A percentile compares a stretch with the other conserved stretches of the same genome.
Evolutionary conservation across 2,113 vertebrate genomes (phyloP).

Genomic region (Cepphus grylle): DNA sequence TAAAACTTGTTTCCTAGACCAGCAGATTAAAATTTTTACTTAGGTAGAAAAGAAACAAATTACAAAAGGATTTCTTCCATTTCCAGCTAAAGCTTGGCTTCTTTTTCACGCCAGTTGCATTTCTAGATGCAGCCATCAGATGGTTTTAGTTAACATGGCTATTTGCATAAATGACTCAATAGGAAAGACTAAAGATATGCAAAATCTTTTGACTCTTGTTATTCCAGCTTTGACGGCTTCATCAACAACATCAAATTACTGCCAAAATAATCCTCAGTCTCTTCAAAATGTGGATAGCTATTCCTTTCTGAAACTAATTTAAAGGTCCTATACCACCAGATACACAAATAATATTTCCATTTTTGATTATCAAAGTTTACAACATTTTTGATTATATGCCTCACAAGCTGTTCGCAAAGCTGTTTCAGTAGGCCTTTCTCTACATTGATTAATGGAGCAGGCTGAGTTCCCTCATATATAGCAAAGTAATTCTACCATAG

Average conservation of each 20-base stretch:
- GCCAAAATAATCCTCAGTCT: conserved; percentile 12
- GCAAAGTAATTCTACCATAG: not conserved
- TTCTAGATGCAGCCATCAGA: not conserved
- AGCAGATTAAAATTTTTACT: not conserved
- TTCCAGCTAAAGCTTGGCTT: not conserved
- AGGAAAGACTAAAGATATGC: not conserved
- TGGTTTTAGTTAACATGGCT: not conserved
- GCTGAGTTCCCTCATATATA: not conserved
- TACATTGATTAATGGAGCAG: conserved; percentile 26
- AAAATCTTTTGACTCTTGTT: conserved; percentile 2
- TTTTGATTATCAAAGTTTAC: conserved; percentile 50
- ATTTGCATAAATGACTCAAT: not conserved
- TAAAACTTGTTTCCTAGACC: not conserved
- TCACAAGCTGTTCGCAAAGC: conserved; percentile 66
- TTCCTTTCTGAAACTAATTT: conserved; percentile 9
- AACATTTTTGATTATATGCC: conserved; percentile 30
- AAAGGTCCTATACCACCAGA: not conserved
- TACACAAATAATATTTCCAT: conserved; percentile 29
- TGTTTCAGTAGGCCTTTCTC: conserved; percentile 28
- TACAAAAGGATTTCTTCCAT: not conserved
- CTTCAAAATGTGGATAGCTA: conserved; percentile 27
- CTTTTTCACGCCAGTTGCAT: not conserved
- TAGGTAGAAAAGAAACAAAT: not conserved
- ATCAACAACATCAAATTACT: conserved; percentile 21
- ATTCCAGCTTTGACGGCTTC: not conserved